Evolutionary conservation across 2,113 vertebrate genomes (phyloP).

Genomic region (Eudyptes chrysolophus): DNA sequence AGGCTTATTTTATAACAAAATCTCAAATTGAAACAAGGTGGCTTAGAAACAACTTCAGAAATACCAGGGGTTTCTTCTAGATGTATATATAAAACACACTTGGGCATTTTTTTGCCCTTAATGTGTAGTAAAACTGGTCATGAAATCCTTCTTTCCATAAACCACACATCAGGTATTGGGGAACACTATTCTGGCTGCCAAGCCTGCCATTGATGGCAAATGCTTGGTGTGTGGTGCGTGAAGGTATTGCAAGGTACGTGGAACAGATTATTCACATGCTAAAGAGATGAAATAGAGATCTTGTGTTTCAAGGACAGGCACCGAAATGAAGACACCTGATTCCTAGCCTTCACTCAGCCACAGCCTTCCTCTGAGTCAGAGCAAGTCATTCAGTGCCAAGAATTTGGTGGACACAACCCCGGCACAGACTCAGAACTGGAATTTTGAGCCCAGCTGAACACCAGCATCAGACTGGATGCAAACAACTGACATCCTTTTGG

Average conservation of each 20-base stretch:
- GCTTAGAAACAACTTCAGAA: conserved; percentile 55
- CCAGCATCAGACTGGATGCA: background rate
- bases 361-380: background rate
- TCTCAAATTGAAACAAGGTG: conserved; percentile 69
- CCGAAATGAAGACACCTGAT: background rate
- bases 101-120: conserved; percentile 18
- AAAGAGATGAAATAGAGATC: background rate
- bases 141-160: conserved; percentile 65
- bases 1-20: conserved; percentile 57
- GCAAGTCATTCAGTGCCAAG: background rate
- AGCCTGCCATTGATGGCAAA: background rate
- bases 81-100: background rate
- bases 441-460: background rate
- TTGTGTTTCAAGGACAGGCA: background rate
- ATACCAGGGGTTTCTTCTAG: conserved; percentile 44
- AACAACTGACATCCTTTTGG: background rate
- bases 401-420: background rate
- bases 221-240: background rate
- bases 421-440: background rate
- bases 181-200: background rate
- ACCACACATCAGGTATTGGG: conserved; percentile 7
- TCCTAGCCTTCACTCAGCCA: background rate
- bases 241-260: background rate
- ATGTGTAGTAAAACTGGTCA: conserved; percentile 49
- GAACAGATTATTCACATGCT: background rate